Evolutionary conservation across 1,140 invertebrate species (phyloP).

Genomic region (Diabrotica undecimpunctata): DNA sequence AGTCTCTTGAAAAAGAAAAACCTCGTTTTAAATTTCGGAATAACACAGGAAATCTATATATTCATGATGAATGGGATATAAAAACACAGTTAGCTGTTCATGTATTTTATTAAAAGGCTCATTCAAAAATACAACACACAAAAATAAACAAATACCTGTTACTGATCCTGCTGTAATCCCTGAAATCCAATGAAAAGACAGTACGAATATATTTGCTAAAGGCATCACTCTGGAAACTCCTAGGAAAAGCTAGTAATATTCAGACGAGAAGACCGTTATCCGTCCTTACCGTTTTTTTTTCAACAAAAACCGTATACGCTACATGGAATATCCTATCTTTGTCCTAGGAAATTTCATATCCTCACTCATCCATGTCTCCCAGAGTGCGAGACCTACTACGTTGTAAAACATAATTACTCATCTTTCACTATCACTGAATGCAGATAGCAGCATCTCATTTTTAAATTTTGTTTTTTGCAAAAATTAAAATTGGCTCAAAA

Average conservation of each 20-base stretch:
- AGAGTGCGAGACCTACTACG: constrained; percentile 26
- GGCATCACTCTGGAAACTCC: constrained; percentile 17
- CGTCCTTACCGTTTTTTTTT: not conserved
- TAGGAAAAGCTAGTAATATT: constrained; percentile 25
- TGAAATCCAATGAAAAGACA: not conserved
- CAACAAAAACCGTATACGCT: not conserved
- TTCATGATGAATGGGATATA: too few relatives aligned
- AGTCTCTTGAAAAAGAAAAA: too few relatives aligned
- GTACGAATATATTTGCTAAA: constrained; percentile 12
- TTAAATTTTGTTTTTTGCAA: not conserved
- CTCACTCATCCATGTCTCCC: constrained; percentile 19
- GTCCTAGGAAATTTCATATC: constrained; percentile 26
- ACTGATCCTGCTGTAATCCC: constrained; percentile 4
- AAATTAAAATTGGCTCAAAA: not conserved
- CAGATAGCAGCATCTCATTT: not conserved
- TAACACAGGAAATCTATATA: too few relatives aligned
- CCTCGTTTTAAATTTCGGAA: too few relatives aligned
- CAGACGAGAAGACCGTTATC: constrained; percentile 6
- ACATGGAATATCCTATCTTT: constrained; percentile 20
- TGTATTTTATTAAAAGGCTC: too few relatives aligned
- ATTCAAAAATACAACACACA: not conserved
- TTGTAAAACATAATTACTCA: constrained; percentile 25
- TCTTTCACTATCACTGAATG: not conserved
- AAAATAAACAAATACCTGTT: constrained; percentile 11
- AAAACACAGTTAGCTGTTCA: too few relatives aligned